Percentiles rank a stretch among this genome's conserved stretches.
phyloP scores from a whole-genome alignment of 2,888 invertebrate species.

The Andrena fulva region DNA sequence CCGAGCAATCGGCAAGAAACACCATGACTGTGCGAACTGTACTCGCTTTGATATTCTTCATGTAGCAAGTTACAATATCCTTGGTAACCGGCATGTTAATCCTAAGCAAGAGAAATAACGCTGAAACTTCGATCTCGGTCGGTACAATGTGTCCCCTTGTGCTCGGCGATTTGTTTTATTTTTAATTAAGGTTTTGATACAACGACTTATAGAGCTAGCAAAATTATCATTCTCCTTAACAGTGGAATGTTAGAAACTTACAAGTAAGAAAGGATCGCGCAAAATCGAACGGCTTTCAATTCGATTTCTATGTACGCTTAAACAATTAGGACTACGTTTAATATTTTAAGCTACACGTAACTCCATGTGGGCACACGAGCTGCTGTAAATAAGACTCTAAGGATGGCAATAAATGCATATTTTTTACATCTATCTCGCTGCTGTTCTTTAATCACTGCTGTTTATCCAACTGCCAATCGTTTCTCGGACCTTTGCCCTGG shows the following conservation, averaged over 20 bases:
- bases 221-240: neutral
- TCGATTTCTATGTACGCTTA: neutral
- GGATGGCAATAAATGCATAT: slow-evolving; percentile 39
- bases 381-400: slow-evolving; percentile 56
- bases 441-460: neutral
- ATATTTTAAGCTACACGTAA: slow-evolving; percentile 5
- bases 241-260: neutral
- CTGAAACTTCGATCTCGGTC: slow-evolving; percentile 44
- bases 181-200: neutral
- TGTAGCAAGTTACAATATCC: neutral
- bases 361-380: slow-evolving; percentile 7
- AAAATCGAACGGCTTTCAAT: neutral
- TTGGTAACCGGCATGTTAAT: neutral
- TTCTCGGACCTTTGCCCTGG: slow-evolving; percentile 65
- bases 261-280: neutral
- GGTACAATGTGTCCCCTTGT: neutral
- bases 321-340: neutral
- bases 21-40: neutral
- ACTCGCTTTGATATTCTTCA: neutral
- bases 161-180: slow-evolving; percentile 21
- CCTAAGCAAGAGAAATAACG: neutral
- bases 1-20: neutral
- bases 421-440: slow-evolving; percentile 9
- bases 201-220: neutral
- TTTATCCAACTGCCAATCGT: slow-evolving; percentile 70